A percentile compares a stretch with the other conserved stretches of the same genome.
These are phyloP conservation scores for Eretmochelys imbricata DNA, from an alignment of 2,113 vertebrate genomes.

Conservation along the genomic window DNA sequence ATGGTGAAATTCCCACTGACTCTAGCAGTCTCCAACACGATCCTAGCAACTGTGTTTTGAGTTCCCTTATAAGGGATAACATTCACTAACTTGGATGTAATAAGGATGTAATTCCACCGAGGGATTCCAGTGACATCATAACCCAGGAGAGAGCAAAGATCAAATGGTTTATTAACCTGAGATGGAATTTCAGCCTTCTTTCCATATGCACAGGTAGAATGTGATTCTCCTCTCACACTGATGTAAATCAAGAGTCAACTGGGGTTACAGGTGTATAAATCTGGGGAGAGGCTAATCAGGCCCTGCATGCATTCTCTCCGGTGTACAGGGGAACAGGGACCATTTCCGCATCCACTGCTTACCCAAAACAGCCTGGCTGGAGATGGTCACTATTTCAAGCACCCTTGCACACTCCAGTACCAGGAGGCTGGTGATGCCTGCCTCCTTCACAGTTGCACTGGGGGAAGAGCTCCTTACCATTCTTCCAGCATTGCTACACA, in stretches of 20 bases:
- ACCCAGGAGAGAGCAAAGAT: conserved; percentile 20
- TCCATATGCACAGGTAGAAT: background rate
- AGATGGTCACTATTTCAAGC: background rate
- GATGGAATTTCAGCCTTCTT: conserved; percentile 58
- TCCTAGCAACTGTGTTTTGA: background rate
- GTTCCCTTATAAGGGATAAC: background rate
- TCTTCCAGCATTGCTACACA: background rate
- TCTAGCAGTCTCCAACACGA: background rate
- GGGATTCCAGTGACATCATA: conserved; percentile 32
- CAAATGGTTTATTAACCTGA: conserved; percentile 45
- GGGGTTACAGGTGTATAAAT: background rate
- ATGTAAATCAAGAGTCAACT: background rate
- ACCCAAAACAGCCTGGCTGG: background rate
- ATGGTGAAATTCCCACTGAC: background rate
- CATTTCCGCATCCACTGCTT: background rate
- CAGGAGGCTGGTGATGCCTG: background rate
- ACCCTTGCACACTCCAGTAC: background rate
- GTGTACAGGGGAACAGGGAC: background rate
- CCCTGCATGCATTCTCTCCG: background rate
- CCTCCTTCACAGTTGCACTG: background rate
- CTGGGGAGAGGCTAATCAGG: background rate
- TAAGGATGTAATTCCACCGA: background rate
- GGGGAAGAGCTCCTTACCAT: background rate
- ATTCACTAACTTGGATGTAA: background rate
- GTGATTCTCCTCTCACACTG: conserved; percentile 2